phyloP scores from a whole-genome alignment of 2,113 vertebrate species.

The Gobius niger region DNA sequence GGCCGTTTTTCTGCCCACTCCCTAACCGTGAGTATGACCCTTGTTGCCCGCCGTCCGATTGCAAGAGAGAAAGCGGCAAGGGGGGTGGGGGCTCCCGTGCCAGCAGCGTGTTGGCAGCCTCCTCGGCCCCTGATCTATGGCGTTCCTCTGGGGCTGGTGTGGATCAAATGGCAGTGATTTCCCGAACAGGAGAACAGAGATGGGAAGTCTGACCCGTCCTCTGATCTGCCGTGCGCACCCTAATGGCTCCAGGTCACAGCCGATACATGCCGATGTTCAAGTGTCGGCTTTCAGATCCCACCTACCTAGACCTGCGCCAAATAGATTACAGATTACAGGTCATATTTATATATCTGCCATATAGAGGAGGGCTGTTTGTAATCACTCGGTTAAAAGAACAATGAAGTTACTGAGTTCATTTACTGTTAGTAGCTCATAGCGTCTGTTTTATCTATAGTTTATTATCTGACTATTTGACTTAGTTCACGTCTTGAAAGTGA shows the following conservation, averaged over 20 bases:
- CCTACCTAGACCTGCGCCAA: neutral
- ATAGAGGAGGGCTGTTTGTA: no score
- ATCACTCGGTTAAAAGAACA: no score
- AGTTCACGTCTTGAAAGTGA: no score
- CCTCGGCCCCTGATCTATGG: conserved; percentile 64
- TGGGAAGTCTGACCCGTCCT: conserved; percentile 73
- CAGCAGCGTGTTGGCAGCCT: conserved; percentile 61
- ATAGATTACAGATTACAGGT: neutral
- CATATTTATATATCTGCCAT: no score
- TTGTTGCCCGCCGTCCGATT: conserved; percentile 47
- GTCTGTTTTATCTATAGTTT: no score
- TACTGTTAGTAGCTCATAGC: no score
- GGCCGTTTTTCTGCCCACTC: conserved; percentile 57
- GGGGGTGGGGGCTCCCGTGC: conserved; percentile 32
- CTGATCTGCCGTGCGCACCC: conserved; percentile 65
- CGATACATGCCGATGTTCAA: conserved; percentile 59
- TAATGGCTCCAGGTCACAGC: conserved; percentile 67
- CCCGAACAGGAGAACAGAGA: conserved; percentile 65
- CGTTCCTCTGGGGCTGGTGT: conserved; percentile 73
- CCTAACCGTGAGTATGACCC: conserved; percentile 68
- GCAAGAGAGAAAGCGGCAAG: neutral
- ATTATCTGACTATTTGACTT: no score
- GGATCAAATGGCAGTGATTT: conserved; percentile 78
- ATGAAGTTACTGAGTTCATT: no score
- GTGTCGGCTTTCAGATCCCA: conserved; percentile 20